Evolutionary conservation across 2,113 vertebrate genomes (phyloP).

Genomic region (Quiscalus mexicanus): DNA sequence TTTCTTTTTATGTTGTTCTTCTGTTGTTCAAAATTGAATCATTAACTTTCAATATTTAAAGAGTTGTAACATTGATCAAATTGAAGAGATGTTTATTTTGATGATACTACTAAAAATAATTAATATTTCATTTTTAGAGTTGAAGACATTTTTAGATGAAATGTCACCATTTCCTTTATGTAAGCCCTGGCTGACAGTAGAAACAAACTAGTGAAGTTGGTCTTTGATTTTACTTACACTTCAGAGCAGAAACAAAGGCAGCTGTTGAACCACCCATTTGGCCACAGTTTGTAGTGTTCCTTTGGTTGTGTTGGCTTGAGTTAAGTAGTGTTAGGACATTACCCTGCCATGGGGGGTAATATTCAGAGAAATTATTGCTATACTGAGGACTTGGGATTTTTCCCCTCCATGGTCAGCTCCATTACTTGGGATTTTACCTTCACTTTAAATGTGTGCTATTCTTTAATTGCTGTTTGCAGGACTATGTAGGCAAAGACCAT

Average conservation of each 20-base stretch:
- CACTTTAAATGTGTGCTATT: not conserved
- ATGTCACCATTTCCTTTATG: not conserved
- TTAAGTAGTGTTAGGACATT: not conserved
- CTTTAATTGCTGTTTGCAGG: not conserved
- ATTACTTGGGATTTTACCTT: not conserved
- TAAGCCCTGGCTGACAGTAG: not conserved
- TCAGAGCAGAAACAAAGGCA: not conserved
- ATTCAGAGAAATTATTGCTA: not conserved
- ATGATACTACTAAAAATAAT: not conserved
- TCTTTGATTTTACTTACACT: not conserved
- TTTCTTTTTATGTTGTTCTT: not conserved
- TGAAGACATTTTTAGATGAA: not conserved
- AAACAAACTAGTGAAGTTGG: not conserved
- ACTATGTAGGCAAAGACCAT: not conserved
- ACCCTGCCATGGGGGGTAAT: not conserved
- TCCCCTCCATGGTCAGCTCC: not conserved
- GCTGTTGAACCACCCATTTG: not conserved
- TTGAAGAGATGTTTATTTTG: not conserved
- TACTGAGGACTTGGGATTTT: not conserved
- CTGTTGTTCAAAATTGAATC: not conserved
- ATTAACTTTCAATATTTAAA: not conserved
- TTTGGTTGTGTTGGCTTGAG: not conserved
- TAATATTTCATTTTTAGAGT: not conserved
- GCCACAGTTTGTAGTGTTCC: not conserved
- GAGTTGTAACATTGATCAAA: not conserved